Evolutionary conservation across 2,888 invertebrate genomes (phyloP), one percentile per base, ranked within the genome.

Genomic region (Eristalinus aeneus): DNA sequence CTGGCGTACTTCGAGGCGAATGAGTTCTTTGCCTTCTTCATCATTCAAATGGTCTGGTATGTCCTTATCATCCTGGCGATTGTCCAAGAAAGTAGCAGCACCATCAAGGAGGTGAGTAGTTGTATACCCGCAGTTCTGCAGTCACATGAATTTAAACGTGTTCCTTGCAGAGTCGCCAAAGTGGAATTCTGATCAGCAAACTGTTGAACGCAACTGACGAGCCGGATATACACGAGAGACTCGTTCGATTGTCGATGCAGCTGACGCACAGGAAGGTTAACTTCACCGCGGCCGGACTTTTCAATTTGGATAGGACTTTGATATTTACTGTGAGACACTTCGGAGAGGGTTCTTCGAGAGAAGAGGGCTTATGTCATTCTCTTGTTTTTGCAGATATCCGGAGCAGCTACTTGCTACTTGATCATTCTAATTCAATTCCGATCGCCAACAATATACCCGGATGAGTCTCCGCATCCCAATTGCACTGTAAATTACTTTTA

Each of bases 401-500:
- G 92, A 6, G 92, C 92, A 16, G 90, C 92, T 16, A 91, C 92
- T n/a, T 92, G 92, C 77, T 93, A 93, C 81, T 90, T 93, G 20
- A 92, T 93, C 9, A 92, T 93, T 60, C 88, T 93, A 0, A 89
- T 92, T 27, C 93, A 93, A 87, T 92, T 93, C 79, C 90, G 92
- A 0, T 88, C 90, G 3, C 89, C 90, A 8, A 88, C 88, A 20
- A 36, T 83, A 65, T 65, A 56, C 10, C 73, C 68, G 34, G 86
- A 86, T n/a, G 73, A 74, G 6, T 46, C 77, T 0, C 46, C 46
- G 1, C 46, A 46, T 31, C 39, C 53, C n/a, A 77, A 75, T 61
- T 84, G 84, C 20, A 65, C 64, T 22, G 65, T 58, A 11, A 81
- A 71, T 36, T 84, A 69, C 60, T 68, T 78, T 60, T 64, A 78